Conservation (phyloP, 1,140 invertebrate genomes). For the Bradynema listronoti region DNA sequence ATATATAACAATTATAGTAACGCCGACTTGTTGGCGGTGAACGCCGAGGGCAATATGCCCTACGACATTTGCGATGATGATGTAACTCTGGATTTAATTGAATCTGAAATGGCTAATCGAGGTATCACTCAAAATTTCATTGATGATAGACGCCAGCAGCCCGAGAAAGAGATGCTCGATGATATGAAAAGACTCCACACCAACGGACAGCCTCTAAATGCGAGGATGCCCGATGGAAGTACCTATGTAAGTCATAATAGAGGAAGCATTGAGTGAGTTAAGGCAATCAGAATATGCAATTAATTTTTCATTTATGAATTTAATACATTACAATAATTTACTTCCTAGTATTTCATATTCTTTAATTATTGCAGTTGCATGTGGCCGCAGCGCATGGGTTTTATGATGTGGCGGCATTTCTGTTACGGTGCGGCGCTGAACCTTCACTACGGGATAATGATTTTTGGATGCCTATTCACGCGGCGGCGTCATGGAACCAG, state of each 20-base stretch:
- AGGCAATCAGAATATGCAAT: too few species aligned
- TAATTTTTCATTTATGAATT: too few species aligned
- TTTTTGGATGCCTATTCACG: constrained; percentile 89
- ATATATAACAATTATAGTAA: constrained; percentile 63
- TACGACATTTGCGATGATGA: constrained; percentile 97
- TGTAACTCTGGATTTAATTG: constrained; percentile 88
- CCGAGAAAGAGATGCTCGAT: constrained; percentile 81
- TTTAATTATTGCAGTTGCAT: constrained; percentile 66
- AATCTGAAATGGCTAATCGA: constrained; percentile 90
- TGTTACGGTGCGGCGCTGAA: constrained; percentile 81
- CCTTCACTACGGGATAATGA: constrained; percentile 86
- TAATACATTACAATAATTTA: constrained; percentile 3
- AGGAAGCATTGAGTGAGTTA: too few species aligned
- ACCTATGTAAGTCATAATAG: constrained; percentile 71
- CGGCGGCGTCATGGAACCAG: constrained; percentile 96
- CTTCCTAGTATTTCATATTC: constrained; percentile 4
- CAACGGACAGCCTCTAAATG: constrained; percentile 73
- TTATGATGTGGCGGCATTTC: constrained; percentile 79
- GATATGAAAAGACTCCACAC: constrained; percentile 72
- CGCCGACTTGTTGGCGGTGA: constrained; percentile 92
- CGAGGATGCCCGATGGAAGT: constrained; percentile 76
- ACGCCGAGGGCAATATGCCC: constrained; percentile 98
- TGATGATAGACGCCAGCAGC: constrained; percentile 82
- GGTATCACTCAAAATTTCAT: constrained; percentile 74
- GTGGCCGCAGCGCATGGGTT: constrained; percentile 96